These are phyloP conservation scores for Pionites leucogaster DNA, from an alignment of 2,113 vertebrate genomes.

Conservation along the genomic window DNA sequence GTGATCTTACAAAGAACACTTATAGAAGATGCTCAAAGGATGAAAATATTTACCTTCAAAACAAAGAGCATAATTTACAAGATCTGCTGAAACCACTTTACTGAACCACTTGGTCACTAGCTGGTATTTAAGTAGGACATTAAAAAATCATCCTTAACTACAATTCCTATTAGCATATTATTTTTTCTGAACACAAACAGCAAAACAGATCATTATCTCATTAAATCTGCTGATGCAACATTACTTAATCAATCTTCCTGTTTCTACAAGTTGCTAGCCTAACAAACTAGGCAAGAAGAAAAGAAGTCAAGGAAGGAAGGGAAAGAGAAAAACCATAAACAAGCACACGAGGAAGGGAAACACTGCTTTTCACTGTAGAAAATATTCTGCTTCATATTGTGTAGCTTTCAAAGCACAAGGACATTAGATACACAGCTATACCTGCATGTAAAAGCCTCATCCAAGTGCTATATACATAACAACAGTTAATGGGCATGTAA, in stretches of 20 bases:
- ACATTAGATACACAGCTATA: neutral
- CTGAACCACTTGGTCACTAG: neutral
- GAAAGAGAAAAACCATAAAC: neutral
- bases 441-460: neutral
- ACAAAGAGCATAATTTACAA: neutral
- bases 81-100: neutral
- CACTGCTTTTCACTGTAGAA: neutral
- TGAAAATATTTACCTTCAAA: constrained; percentile 22
- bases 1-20: neutral
- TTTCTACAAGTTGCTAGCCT: neutral
- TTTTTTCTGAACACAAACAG: constrained; percentile 13
- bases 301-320: neutral
- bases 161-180: neutral
- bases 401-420: neutral
- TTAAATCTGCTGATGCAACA: constrained; percentile 12
- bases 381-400: neutral
- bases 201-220: constrained; percentile 42
- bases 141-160: neutral
- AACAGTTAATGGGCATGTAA: neutral
- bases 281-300: neutral
- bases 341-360: neutral
- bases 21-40: neutral
- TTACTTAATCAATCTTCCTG: neutral
- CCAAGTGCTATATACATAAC: neutral
- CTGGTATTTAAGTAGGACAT: constrained; percentile 18